Conservation (phyloP, 2,797 vertebrate genomes). For the Chiroxiphia lanceolata region DNA sequence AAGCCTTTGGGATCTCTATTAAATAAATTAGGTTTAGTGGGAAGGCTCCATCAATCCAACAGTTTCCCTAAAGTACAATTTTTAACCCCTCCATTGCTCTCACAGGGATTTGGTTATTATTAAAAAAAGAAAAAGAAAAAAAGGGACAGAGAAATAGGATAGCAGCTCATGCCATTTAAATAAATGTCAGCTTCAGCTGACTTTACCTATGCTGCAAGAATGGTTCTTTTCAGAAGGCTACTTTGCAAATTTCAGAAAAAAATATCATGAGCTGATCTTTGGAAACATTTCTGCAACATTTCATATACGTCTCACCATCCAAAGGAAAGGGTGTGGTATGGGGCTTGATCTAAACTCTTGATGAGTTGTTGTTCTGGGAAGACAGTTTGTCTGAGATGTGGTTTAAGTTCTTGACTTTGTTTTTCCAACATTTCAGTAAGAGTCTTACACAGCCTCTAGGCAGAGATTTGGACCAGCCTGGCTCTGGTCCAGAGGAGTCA, state of each 20-base stretch:
- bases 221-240: not conserved
- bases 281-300: not conserved
- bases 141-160: not conserved
- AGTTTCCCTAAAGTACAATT: constrained; percentile 4
- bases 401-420: not conserved
- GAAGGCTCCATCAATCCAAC: constrained; percentile 30
- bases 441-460: not conserved
- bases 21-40: constrained; percentile 37
- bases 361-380: not conserved
- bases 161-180: constrained; percentile 12
- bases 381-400: not conserved
- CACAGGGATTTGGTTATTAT: constrained; percentile 31
- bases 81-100: not conserved
- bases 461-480: not conserved
- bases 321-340: not conserved
- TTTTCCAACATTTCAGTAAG: not conserved
- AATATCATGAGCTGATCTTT: not conserved
- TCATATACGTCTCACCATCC: not conserved
- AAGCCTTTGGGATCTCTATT: constrained; percentile 44
- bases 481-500: not conserved
- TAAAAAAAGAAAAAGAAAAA: not conserved
- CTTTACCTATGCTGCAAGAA: not conserved
- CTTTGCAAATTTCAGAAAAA: constrained; percentile 5
- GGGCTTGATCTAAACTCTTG: not conserved
- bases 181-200: not conserved